A percentile compares a stretch with the other conserved stretches of the same genome.
Conservation (phyloP, 2,113 vertebrate genomes). For the Mustela nigripes region DNA sequence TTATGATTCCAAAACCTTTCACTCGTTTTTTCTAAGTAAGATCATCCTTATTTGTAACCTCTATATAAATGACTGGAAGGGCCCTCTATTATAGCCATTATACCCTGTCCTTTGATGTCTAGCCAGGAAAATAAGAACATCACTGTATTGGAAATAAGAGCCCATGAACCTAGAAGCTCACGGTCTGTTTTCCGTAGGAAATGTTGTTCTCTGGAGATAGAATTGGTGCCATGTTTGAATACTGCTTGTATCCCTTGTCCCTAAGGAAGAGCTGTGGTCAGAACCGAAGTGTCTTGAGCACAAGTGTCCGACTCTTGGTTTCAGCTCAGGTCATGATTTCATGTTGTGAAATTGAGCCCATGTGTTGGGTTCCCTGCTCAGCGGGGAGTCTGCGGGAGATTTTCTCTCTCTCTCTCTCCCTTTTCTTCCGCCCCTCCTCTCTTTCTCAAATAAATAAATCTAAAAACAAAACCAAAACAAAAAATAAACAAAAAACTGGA, state of each 20-base stretch:
- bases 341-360: neutral
- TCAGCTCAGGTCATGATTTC: neutral
- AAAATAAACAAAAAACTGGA: neutral
- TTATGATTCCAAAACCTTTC: neutral
- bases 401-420: neutral
- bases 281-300: neutral
- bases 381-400: neutral
- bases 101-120: neutral
- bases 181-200: neutral
- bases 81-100: neutral
- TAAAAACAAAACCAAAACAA: neutral
- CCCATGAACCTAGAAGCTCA: neutral
- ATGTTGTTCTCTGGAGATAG: neutral
- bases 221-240: neutral
- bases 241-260: fast-evolving
- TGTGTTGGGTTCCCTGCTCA: no score
- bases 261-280: neutral
- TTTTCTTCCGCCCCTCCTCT: neutral
- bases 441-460: neutral
- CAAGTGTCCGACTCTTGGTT: neutral
- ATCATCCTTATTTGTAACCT: neutral
- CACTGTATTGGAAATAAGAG: neutral
- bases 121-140: neutral
- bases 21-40: neutral
- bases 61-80: neutral